Conservation (phyloP, 2,797 vertebrate species). For the Gymnopithys bicolor region DNA sequence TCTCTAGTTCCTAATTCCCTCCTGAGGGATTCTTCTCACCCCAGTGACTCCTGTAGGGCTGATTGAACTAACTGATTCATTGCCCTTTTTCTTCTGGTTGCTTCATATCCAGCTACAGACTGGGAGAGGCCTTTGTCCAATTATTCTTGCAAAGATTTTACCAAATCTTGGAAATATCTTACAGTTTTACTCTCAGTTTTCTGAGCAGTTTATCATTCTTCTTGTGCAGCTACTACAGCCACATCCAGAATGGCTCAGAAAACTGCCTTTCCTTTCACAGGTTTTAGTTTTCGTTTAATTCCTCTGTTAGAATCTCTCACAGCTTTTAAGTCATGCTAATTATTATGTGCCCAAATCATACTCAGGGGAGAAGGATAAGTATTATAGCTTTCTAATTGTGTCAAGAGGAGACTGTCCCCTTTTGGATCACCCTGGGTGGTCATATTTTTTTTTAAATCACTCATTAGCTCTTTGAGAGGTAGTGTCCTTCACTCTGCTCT, state of each 20-base stretch:
- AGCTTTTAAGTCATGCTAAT: neutral
- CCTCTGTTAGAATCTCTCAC: neutral
- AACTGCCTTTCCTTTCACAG: neutral
- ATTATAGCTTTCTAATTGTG: neutral
- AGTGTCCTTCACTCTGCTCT: fast-evolving
- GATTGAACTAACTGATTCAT: neutral
- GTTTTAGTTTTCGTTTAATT: neutral
- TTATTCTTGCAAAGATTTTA: neutral
- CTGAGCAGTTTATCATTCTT: neutral
- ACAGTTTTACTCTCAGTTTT: neutral
- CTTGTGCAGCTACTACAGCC: neutral
- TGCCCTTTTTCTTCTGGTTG: neutral
- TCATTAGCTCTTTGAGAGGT: neutral
- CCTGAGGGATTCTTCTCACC: neutral
- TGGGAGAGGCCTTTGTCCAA: neutral
- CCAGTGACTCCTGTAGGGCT: neutral
- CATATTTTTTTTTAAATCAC: neutral
- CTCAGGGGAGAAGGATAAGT: neutral
- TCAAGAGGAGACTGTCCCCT: neutral
- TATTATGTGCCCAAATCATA: neutral
- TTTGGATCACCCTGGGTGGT: neutral
- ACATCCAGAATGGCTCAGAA: neutral
- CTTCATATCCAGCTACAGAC: too few species aligned
- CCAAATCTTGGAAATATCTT: neutral
- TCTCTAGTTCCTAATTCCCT: neutral